A percentile compares a stretch with the other conserved stretches of the same genome.
Conservation (phyloP, 2,888 invertebrate species). For the Stenchaetothrips biformis region DNA sequence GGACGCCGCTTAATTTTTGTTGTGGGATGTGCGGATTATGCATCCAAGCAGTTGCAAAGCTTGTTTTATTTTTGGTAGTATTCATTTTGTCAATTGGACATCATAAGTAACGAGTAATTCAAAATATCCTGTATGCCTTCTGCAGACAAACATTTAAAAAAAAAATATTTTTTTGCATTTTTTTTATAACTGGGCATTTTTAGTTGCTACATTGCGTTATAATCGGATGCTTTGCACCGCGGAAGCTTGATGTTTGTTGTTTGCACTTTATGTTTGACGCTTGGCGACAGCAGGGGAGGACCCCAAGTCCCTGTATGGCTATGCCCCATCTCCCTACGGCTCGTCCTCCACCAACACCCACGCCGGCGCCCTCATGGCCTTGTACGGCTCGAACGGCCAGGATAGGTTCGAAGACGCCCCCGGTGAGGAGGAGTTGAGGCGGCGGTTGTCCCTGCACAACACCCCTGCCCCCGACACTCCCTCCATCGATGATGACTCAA, state of each 20-base stretch:
- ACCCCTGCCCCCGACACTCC: constrained; percentile 35
- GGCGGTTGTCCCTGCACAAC: constrained; percentile 7
- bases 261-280: not conserved
- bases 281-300: constrained; percentile 48
- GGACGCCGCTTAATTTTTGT: no score
- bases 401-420: not conserved
- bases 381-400: constrained; percentile 5
- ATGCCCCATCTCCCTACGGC: constrained; percentile 44
- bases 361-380: not conserved
- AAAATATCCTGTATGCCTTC: not conserved
- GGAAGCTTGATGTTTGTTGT: not conserved
- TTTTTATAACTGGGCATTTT: constrained; percentile 38
- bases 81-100: no score
- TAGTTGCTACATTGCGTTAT: no score
- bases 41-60: no score
- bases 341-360: constrained; percentile 52
- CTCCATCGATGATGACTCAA: constrained; percentile 39
- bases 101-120: no score
- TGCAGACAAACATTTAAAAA: constrained; percentile 37
- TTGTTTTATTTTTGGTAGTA: no score
- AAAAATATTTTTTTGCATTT: constrained; percentile 39
- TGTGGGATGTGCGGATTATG: no score
- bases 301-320: constrained; percentile 59
- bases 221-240: not conserved
- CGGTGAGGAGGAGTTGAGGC: not conserved